Conservation (phyloP, 2,113 vertebrate species). For the Ciconia maguari region DNA sequence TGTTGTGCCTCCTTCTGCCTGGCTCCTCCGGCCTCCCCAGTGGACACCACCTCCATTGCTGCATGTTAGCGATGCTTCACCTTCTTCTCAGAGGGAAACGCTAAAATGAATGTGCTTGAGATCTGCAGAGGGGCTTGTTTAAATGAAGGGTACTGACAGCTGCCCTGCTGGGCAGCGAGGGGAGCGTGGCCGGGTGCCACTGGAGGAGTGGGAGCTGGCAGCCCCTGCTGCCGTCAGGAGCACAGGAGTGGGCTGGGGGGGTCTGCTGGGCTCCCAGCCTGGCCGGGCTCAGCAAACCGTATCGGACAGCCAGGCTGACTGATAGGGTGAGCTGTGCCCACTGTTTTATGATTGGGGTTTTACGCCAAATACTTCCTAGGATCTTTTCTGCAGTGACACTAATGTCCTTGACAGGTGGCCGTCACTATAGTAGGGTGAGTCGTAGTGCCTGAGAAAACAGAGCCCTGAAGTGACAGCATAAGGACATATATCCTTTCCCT, state of each 20-base stretch:
- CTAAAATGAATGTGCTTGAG: rapidly evolving
- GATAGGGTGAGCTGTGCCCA: not conserved
- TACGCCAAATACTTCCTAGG: not conserved
- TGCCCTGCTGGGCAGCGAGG: not conserved
- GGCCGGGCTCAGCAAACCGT: not conserved
- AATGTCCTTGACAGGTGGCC: not conserved
- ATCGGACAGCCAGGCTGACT: not conserved
- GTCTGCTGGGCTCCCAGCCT: not conserved
- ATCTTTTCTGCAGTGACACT: not conserved
- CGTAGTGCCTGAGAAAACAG: not conserved
- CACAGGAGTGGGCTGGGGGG: rapidly evolving
- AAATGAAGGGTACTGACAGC: not conserved
- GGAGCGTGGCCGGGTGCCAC: rapidly evolving
- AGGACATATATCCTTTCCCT: not conserved
- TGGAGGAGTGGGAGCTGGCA: not conserved
- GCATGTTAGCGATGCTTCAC: rapidly evolving
- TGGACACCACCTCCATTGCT: rapidly evolving
- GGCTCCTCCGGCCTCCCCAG: not conserved
- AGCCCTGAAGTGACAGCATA: not conserved
- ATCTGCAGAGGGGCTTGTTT: not conserved
- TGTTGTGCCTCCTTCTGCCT: not conserved
- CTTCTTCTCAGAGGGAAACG: not conserved
- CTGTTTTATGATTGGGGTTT: not conserved
- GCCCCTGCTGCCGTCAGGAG: not conserved
- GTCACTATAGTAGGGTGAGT: not conserved